Base-by-base conservation (phyloP, 1,140 invertebrate genomes). In the Hyposmocoma kahamanoa region DNA sequence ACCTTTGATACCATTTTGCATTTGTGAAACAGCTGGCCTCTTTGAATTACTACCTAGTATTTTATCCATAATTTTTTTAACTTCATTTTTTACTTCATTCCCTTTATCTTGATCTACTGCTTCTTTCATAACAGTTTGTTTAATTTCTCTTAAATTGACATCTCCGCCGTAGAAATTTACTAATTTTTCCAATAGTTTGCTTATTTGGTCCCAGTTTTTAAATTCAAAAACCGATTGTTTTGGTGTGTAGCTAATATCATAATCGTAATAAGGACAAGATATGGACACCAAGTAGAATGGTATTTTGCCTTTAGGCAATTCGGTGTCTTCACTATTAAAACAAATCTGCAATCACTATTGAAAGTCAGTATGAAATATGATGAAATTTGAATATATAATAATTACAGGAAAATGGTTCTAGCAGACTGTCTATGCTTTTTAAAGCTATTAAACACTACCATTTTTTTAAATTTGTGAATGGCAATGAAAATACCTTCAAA, bases 241-340 rank as follows among this genome's bases (percentile, higher is more conserved):
- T 19, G 86, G 76, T 49, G 88, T 87, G 55, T 87, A 75, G 32
- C 72, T 83, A 1, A 91, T 81, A 56, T 92, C 89, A 73, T 91
- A 90, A 53, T 87, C 87, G 49, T 63, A 74, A 42, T 83, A 67
- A 9, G 90, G 88, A 61, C 91, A 92, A 48, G 72, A 75, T 47
- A 93, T 83, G 65, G 91, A 89, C 17, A 92, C 44, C 42, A 91
- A 72, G 84, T 88, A 93, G 47, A 89, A 73, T 34, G 87, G 86
- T 67, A 88, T 76, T 38, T 69, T 81, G 9, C 55, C 54, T 20
- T 83, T 73, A 47, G 62, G 62, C 56, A 71, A 55, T 44, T 59
- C 52, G 13, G 39, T 28, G 45, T 58, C 50, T 61, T 75, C 64
- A 28, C 65, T 36, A 22, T n/a, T n/a, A n/a, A 50, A 26, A 22